These are phyloP conservation scores for Hydractinia echinata DNA, from an alignment of 30 jellyfish, hydroid and myxozoan genomes.

Conservation along the genomic window DNA sequence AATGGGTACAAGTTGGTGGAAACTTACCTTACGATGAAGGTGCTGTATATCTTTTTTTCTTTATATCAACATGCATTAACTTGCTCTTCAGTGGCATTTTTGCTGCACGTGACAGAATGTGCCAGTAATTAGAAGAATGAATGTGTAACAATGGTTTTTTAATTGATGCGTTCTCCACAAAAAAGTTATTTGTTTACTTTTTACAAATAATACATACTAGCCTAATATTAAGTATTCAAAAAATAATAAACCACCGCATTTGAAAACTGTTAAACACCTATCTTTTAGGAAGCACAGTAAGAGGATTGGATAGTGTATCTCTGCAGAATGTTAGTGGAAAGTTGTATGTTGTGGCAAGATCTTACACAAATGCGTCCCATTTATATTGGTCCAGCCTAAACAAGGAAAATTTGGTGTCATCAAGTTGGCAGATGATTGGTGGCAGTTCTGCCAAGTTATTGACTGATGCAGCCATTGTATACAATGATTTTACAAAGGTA, in stretches of 20 bases:
- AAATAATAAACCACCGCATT: no score
- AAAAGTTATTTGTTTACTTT: neutral
- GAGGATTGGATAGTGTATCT: constrained; percentile 58
- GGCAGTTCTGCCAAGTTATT: constrained; percentile 42
- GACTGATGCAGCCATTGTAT: constrained; percentile 77
- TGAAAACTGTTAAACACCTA: neutral
- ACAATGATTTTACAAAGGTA: constrained; percentile 81
- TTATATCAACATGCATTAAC: no score
- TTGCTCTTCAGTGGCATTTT: no score
- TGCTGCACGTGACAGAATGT: no score
- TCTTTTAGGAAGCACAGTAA: constrained; percentile 40
- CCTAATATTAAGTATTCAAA: no score
- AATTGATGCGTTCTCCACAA: neutral
- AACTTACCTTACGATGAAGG: constrained; percentile 70
- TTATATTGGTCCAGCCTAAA: constrained; percentile 55
- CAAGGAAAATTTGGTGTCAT: constrained; percentile 25
- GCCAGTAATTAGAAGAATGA: neutral
- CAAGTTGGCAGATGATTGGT: constrained; percentile 62
- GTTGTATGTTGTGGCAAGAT: constrained; percentile 63
- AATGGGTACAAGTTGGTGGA: constrained; percentile 65
- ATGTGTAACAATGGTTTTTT: neutral
- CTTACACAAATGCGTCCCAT: constrained; percentile 55
- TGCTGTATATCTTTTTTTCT: neutral
- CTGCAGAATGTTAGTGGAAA: constrained; percentile 23
- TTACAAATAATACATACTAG: no score